A percentile compares a stretch with the other conserved stretches of the same genome.
These are phyloP conservation scores for Oceanodroma leucorhoa DNA, from an alignment of 2,797 vertebrate genomes.

Conservation along the genomic window DNA sequence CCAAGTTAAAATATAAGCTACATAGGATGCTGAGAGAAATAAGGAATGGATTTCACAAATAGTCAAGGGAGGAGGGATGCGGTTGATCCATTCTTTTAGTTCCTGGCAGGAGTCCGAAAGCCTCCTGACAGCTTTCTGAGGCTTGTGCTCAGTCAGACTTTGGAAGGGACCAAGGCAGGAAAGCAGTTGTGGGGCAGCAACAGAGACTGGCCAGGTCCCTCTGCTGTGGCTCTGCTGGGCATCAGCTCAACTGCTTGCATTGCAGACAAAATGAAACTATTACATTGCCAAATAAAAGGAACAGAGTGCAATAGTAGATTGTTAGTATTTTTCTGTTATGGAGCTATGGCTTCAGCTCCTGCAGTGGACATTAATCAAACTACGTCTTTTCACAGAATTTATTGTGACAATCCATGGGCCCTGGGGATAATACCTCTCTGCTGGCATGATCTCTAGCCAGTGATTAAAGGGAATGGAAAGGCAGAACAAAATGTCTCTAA, in stretches of 20 bases:
- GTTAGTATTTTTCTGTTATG: not conserved
- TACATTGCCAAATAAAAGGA: not conserved
- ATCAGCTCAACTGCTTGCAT: not conserved
- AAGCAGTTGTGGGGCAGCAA: not conserved
- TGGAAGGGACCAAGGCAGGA: not conserved
- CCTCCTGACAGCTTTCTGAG: not conserved
- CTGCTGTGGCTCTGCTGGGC: not conserved
- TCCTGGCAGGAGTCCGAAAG: not conserved
- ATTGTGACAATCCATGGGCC: conserved; percentile 13
- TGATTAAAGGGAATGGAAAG: conserved; percentile 35
- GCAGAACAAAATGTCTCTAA: conserved; percentile 14
- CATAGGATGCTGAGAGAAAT: not conserved
- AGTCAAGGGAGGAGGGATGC: not conserved
- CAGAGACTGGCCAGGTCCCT: not conserved
- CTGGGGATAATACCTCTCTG: conserved; percentile 18
- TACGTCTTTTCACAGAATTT: not conserved
- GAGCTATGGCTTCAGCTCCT: not conserved
- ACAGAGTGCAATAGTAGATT: not conserved
- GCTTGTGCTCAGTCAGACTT: not conserved
- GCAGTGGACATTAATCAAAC: not conserved
- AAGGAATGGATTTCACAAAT: not conserved
- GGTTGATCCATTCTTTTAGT: not conserved
- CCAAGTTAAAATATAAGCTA: not conserved
- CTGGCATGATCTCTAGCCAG: conserved; percentile 4
- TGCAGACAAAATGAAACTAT: not conserved